Evolutionary conservation across 2,113 vertebrate species (phyloP).

Genomic region (Pleuronectes platessa): DNA sequence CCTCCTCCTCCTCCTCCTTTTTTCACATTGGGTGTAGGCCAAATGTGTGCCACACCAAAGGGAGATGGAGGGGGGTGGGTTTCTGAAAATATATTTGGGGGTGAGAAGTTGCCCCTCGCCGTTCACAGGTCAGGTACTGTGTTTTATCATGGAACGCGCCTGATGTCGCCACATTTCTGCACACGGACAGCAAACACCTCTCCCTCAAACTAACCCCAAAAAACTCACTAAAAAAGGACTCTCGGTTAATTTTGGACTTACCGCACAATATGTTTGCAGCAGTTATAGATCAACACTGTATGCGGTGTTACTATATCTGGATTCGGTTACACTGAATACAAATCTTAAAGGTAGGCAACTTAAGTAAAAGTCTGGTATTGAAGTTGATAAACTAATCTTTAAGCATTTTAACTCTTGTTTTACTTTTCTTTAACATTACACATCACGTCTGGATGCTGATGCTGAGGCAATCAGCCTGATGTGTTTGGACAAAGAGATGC

Average conservation of each 20-base stretch:
- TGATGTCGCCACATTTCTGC: slow-evolving; percentile 45
- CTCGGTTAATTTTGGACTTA: slow-evolving; percentile 34
- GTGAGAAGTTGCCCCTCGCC: slow-evolving; percentile 47
- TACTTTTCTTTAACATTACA: slow-evolving; percentile 21
- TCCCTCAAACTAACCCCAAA: slow-evolving; percentile 20
- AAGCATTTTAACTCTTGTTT: slow-evolving; percentile 24
- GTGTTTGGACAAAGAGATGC: slow-evolving; percentile 70
- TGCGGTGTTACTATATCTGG: background rate
- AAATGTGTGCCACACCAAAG: slow-evolving; percentile 70
- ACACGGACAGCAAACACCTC: slow-evolving; percentile 40
- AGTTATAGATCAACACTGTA: slow-evolving; percentile 27
- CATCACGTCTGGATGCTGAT: slow-evolving; percentile 5
- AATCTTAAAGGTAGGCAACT: background rate
- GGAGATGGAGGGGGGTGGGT: slow-evolving; percentile 24
- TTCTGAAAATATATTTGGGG: slow-evolving; percentile 61
- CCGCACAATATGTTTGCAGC: slow-evolving; percentile 27
- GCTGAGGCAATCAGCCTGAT: slow-evolving; percentile 21
- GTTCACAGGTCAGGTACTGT: slow-evolving; percentile 64
- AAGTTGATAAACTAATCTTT: slow-evolving; percentile 33
- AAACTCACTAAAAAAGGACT: slow-evolving; percentile 39
- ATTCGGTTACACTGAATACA: slow-evolving; percentile 14
- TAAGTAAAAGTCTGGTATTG: background rate
- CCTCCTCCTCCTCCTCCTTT: slow-evolving; percentile 20
- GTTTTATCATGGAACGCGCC: slow-evolving; percentile 54
- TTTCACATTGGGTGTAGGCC: slow-evolving; percentile 55